A percentile compares a stretch with the other conserved stretches of the same genome.
Evolutionary conservation across 2,113 vertebrate genomes (phyloP).

Genomic region (Nipponia nippon): DNA sequence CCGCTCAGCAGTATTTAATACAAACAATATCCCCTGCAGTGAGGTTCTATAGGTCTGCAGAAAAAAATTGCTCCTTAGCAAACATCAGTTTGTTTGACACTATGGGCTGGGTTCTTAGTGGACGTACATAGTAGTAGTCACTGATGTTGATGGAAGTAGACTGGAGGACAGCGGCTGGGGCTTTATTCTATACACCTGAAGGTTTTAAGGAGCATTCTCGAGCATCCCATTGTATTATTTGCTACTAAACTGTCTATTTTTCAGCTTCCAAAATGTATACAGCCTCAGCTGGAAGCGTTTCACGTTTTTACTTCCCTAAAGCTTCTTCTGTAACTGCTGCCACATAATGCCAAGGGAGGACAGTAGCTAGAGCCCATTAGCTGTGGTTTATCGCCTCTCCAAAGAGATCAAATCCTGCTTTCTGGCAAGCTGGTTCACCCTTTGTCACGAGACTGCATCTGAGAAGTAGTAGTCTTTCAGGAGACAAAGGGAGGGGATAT

Average conservation of each 20-base stretch:
- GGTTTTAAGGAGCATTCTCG: neutral
- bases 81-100: neutral
- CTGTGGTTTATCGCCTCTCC: neutral
- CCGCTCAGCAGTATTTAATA: too few relatives aligned
- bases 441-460: neutral
- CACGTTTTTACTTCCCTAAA: neutral
- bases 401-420: neutral
- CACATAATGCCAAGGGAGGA: neutral
- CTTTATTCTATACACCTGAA: neutral
- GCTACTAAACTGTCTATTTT: neutral
- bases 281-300: neutral
- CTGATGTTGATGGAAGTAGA: neutral
- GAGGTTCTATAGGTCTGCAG: neutral
- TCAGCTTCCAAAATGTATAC: neutral
- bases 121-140: accelerated
- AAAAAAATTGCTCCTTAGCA: neutral
- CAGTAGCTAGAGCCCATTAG: neutral
- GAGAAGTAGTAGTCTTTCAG: neutral
- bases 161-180: neutral
- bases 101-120: too few relatives aligned
- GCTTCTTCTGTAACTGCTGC: neutral
- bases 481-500: neutral
- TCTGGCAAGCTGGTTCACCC: neutral
- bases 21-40: neutral
- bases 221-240: neutral